These are phyloP conservation scores for Lophius americanus DNA, from an alignment of 2,797 vertebrate genomes.

Conservation along the genomic window DNA sequence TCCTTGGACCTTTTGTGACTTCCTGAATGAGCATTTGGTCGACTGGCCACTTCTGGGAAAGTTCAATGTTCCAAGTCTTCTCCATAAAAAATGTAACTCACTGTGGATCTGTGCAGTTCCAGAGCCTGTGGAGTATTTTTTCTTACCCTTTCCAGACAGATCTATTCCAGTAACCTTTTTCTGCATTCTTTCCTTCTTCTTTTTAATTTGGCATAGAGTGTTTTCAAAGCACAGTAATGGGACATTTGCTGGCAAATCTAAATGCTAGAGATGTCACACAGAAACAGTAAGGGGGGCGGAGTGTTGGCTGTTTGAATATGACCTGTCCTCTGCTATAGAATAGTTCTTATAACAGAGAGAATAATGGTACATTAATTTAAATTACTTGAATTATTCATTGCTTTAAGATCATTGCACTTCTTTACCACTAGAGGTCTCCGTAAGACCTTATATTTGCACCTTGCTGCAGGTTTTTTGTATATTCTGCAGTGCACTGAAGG, in stretches of 20 bases:
- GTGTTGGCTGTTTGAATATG: no score
- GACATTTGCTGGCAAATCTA: not conserved
- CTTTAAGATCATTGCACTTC: not conserved
- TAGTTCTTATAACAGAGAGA: not conserved
- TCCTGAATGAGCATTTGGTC: no score
- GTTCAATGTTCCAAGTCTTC: no score
- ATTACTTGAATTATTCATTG: not conserved
- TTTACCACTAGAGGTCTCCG: slow-evolving; percentile 68
- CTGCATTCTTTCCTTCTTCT: no score
- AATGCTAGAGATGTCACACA: not conserved
- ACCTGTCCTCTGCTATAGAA: not conserved
- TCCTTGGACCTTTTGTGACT: no score
- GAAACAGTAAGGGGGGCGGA: not conserved
- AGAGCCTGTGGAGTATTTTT: no score
- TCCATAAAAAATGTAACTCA: no score
- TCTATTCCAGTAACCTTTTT: no score
- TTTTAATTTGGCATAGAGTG: no score
- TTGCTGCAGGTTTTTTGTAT: not conserved
- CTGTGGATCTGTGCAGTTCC: no score
- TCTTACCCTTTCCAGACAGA: no score
- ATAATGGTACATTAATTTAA: not conserved
- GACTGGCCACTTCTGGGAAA: no score
- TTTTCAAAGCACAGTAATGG: not conserved
- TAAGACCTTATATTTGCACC: slow-evolving; percentile 33
- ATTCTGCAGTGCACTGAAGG: slow-evolving; percentile 2